Conservation (phyloP, 2,888 invertebrate species). For the Nasonia oneida region DNA sequence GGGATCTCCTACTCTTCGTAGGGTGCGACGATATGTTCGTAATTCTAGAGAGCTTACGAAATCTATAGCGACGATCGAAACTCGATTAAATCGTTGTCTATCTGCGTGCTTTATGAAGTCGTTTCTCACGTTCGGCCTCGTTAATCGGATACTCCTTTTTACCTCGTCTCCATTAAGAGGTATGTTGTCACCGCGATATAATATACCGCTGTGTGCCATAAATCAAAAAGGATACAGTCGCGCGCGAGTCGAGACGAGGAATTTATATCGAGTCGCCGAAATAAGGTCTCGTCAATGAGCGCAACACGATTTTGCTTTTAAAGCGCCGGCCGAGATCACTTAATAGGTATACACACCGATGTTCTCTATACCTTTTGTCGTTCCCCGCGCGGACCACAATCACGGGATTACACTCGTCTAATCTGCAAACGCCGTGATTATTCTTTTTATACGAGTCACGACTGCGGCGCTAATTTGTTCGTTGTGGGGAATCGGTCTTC, state of each 20-base stretch:
- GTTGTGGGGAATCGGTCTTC: slow-evolving; percentile 2
- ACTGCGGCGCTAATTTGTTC: slow-evolving; percentile 28
- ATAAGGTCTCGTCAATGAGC: not conserved
- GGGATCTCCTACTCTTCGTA: too few species aligned
- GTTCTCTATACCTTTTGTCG: not conserved
- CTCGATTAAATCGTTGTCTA: not conserved
- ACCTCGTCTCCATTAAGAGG: slow-evolving; percentile 19
- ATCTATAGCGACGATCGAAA: not conserved
- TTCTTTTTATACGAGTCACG: not conserved
- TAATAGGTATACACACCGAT: not conserved
- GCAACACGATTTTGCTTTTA: slow-evolving; percentile 33
- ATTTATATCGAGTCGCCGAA: slow-evolving; percentile 29
- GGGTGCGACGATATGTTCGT: not conserved
- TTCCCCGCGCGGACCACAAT: not conserved
- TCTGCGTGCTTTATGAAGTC: slow-evolving; percentile 13
- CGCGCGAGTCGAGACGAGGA: not conserved
- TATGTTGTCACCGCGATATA: slow-evolving; percentile 31
- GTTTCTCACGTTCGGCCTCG: not conserved
- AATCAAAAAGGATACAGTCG: slow-evolving; percentile 32
- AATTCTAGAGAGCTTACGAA: not conserved
- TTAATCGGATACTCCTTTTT: slow-evolving; percentile 7
- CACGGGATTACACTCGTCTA: slow-evolving; percentile 14
- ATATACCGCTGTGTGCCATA: slow-evolving; percentile 7
- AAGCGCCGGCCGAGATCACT: not conserved
- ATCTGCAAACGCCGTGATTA: slow-evolving; percentile 22